A percentile compares a stretch with the other conserved stretches of the same genome.
phyloP scores from a whole-genome alignment of 64 coral and sea anemone genomes.

The Porites australiensis region DNA sequence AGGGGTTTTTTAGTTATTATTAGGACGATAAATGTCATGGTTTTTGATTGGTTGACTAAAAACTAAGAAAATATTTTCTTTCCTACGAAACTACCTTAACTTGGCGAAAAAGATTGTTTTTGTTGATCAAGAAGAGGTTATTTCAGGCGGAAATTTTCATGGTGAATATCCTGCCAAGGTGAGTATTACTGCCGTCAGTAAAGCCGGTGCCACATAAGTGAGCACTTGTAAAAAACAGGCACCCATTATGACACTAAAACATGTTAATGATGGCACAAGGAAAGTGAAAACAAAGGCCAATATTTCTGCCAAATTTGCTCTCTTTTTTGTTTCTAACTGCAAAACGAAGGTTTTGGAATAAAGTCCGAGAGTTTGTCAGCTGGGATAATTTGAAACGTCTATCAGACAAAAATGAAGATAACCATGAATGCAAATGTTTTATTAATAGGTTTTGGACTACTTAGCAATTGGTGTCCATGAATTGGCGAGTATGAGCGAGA shows the following conservation, averaged over 20 bases:
- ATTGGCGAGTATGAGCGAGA: slow-evolving; percentile 92
- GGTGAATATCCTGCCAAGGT: slow-evolving; percentile 99
- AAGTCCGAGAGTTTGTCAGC: too few relatives aligned
- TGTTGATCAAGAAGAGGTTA: slow-evolving; percentile 83
- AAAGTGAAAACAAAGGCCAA: too few relatives aligned
- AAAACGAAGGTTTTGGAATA: too few relatives aligned
- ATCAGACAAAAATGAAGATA: neutral
- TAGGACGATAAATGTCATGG: too few relatives aligned
- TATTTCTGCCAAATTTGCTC: too few relatives aligned
- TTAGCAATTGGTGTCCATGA: slow-evolving; percentile 98
- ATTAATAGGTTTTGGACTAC: slow-evolving; percentile 85
- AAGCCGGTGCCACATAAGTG: neutral
- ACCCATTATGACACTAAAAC: too few relatives aligned
- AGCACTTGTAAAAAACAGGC: too few relatives aligned
- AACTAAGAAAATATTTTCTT: too few relatives aligned
- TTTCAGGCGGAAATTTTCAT: slow-evolving; percentile 97
- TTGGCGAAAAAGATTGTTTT: slow-evolving; percentile 75
- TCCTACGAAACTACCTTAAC: neutral
- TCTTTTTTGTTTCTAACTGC: too few relatives aligned
- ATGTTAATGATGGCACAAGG: too few relatives aligned
- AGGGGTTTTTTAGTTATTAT: too few relatives aligned
- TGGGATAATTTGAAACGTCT: neutral
- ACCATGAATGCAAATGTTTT: neutral
- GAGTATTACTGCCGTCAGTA: neutral
- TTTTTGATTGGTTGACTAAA: too few relatives aligned